Base-by-base conservation (phyloP, 2,797 vertebrate genomes). In the Danio aesculapii region DNA sequence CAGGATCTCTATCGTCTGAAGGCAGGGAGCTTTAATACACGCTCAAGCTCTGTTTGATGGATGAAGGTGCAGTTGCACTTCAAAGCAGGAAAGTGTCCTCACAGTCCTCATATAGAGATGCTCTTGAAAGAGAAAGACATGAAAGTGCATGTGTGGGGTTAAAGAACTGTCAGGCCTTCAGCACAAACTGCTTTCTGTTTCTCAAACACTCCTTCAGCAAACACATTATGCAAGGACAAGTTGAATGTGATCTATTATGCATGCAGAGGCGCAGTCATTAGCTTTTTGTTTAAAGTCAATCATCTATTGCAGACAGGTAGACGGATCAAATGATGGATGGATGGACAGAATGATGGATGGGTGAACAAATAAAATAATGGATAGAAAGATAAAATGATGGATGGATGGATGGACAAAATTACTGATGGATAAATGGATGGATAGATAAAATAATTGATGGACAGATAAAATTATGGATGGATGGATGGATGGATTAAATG, bases 41-140 rank as follows among this genome's bases (percentile, higher is more conserved):
- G 19, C 79, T 46, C 73, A 61, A 81, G 63, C 88, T 90, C 87
- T 80, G 89, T 92, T 90, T 92, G 91, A 92, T 90, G 89, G 87
- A 64, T 67, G 83, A 83, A 83, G 81, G 79, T 84, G 50, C 47
- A 66, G 71, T 79, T 68, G 64, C 74, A 84, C 83, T 87, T 88
- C 86, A 88, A 88, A 88, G 80, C 30, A 55, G 16, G 16, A 69
- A 58, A 41, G 55, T 49, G 43, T 77, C 66, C 16, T 12, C 68
- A n/a, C 17, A 8, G 21, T 55, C 75, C 72, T 66, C 58, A 44
- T 71, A 63, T 41, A 79, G 70, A 66, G 50, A 77, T 58, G 62
- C 68, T 62, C 47, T 41, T 41, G 58, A 72, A 74, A 74, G 58
- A 73, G 14, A 75, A 50, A 53, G 49, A 77, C 68, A 77, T 84